Conservation (phyloP, 2,797 vertebrate genomes). For the Squalus acanthias region DNA sequence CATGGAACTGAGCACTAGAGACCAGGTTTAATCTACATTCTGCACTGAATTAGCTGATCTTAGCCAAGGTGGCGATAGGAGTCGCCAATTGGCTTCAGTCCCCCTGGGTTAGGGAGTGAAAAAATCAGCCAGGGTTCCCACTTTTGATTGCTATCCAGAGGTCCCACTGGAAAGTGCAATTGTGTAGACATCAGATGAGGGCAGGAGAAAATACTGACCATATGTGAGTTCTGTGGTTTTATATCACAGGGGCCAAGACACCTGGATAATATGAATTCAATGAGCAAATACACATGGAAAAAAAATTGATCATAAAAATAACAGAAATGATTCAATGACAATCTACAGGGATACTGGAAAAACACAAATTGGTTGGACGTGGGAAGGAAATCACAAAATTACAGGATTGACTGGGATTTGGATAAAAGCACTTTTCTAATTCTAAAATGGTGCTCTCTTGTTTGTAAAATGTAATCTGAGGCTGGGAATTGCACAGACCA, state of each 20-base stretch:
- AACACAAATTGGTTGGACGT: not conserved
- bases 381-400: not conserved
- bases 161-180: not conserved
- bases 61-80: constrained; percentile 7
- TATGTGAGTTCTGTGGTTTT: not conserved
- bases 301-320: constrained; percentile 10
- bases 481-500: not conserved
- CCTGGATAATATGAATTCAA: not conserved
- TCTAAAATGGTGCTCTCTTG: not conserved
- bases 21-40: not conserved
- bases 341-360: constrained; percentile 8
- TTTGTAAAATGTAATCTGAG: not conserved
- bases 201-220: constrained; percentile 18
- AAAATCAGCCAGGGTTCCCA: not conserved
- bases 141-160: not conserved
- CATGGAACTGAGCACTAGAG: not conserved
- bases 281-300: not conserved
- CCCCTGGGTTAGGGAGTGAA: not conserved
- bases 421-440: not conserved
- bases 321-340: not conserved
- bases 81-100: not conserved
- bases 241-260: not conserved
- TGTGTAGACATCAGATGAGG: not conserved
- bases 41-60: not conserved
- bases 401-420: not conserved